phyloP scores from a whole-genome alignment of 2,113 vertebrate species.

The Eudyptes chrysolophus region DNA sequence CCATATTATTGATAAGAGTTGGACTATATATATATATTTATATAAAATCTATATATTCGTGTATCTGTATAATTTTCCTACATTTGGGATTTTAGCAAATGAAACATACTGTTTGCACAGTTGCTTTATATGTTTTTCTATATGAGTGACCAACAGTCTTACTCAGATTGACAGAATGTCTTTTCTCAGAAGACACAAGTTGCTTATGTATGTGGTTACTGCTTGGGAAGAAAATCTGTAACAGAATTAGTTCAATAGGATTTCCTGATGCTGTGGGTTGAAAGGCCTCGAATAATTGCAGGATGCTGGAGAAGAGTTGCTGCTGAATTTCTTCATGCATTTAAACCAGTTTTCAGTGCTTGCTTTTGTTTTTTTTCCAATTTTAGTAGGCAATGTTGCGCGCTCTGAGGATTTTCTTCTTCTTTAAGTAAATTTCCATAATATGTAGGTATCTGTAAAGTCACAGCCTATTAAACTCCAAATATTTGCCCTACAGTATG shows the following conservation, averaged over 20 bases:
- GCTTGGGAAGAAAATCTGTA: conserved; percentile 51
- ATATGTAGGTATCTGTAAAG: conserved; percentile 23
- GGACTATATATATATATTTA: conserved; percentile 80
- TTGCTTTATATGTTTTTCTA: conserved; percentile 59
- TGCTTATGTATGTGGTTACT: conserved; percentile 31
- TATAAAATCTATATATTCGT: conserved; percentile 74
- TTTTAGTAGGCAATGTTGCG: conserved; percentile 43
- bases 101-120: conserved; percentile 67
- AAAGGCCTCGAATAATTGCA: conserved; percentile 54
- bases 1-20: conserved; percentile 78
- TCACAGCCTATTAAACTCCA: conserved; percentile 65
- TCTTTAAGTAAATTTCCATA: conserved; percentile 29
- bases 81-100: conserved; percentile 74
- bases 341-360: conserved; percentile 70
- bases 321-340: conserved; percentile 35
- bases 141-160: conserved; percentile 61
- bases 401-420: conserved; percentile 45
- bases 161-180: conserved; percentile 35
- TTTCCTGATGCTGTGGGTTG: conserved; percentile 20
- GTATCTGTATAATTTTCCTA: conserved; percentile 76
- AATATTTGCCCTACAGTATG: conserved; percentile 45
- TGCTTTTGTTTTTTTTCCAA: conserved; percentile 14
- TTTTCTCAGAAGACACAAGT: conserved; percentile 44
- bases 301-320: conserved; percentile 20
- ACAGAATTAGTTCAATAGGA: conserved; percentile 54